These are phyloP conservation scores for Gymnoscopelus microlampas DNA, from an alignment of 2,797 vertebrate species.

Conservation along the genomic window DNA sequence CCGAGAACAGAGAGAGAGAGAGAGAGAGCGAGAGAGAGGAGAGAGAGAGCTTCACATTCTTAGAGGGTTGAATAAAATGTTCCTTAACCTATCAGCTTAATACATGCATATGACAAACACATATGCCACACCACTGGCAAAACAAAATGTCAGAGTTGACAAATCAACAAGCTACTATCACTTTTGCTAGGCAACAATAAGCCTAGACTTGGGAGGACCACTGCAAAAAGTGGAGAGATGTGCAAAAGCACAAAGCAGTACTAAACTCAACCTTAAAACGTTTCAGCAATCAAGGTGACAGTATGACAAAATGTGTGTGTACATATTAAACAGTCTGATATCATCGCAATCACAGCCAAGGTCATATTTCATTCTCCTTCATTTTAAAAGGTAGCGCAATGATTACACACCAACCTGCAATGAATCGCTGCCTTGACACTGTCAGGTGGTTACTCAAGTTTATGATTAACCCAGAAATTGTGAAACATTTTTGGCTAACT, in stretches of 20 bases:
- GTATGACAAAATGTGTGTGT: neutral
- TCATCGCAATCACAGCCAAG: constrained; percentile 14
- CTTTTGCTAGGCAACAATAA: no score
- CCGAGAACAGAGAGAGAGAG: constrained; percentile 15
- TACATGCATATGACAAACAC: constrained; percentile 38
- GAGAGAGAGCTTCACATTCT: constrained; percentile 63
- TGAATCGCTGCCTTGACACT: constrained; percentile 31
- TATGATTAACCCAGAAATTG: constrained; percentile 76
- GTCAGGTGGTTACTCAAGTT: constrained; percentile 58
- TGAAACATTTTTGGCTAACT: constrained; percentile 58
- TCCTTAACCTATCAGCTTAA: constrained; percentile 42
- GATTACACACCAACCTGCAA: constrained; percentile 31
- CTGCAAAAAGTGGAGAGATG: constrained; percentile 16
- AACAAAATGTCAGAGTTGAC: constrained; percentile 2
- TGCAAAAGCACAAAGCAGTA: constrained; percentile 20
- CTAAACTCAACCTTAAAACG: constrained; percentile 3
- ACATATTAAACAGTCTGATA: neutral
- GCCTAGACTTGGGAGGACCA: neutral
- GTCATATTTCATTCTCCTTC: constrained; percentile 22
- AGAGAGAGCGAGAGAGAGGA: constrained; percentile 61
- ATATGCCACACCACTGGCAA: constrained; percentile 37
- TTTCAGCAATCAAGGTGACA: neutral
- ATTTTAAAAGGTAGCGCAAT: constrained; percentile 18
- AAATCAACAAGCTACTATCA: no score
- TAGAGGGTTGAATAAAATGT: constrained; percentile 32